Percentiles rank a stretch among this genome's conserved stretches.
phyloP scores from a whole-genome alignment of 2,113 vertebrate genomes.

The Pluvianellus socialis region DNA sequence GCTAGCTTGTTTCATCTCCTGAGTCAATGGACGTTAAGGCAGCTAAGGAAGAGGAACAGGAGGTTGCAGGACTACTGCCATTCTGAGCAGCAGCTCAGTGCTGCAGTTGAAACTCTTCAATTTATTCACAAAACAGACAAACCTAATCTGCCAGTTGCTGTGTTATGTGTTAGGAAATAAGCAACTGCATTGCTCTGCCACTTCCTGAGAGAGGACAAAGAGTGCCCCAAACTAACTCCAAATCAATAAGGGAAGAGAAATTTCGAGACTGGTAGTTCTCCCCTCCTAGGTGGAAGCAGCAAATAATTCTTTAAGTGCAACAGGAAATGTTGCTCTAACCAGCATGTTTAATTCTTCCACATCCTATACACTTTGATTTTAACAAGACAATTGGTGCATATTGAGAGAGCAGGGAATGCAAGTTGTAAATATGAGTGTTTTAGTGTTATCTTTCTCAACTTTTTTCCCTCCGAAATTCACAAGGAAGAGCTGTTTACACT shows the following conservation, averaged over 20 bases:
- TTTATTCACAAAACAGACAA: neutral
- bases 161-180: neutral
- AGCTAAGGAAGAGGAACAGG: neutral
- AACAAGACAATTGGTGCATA: neutral
- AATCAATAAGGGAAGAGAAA: neutral
- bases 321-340: constrained; percentile 36
- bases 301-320: neutral
- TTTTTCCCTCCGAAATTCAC: neutral
- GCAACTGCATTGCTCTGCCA: neutral
- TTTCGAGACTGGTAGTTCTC: neutral
- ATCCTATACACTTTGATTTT: constrained; percentile 33
- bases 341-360: neutral
- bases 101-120: neutral
- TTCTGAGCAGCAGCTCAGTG: neutral
- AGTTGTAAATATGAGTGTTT: neutral
- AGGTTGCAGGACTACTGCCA: neutral
- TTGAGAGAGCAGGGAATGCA: neutral
- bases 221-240: neutral
- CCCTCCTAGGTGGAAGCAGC: neutral
- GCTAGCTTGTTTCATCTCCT: neutral
- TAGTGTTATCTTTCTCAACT: neutral
- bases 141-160: neutral
- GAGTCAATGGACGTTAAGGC: neutral
- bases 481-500: neutral
- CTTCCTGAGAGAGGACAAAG: neutral